These are phyloP conservation scores for Drosophila persimilis DNA, from an alignment of 1,140 invertebrate species.

Conservation along the genomic window DNA sequence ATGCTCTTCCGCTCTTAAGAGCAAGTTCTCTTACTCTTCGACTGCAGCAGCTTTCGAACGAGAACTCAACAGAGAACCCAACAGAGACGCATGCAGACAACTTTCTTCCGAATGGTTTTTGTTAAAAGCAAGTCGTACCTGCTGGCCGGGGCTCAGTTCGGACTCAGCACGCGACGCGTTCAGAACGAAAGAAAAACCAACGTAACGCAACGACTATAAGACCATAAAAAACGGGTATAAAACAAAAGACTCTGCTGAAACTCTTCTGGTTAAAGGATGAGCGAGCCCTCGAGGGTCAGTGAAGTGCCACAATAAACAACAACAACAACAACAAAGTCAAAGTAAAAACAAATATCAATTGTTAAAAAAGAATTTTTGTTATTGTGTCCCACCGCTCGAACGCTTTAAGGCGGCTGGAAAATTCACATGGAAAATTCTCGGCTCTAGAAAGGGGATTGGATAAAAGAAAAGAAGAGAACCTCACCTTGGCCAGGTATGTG, in stretches of 20 bases:
- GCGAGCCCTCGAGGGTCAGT: constrained; percentile 55
- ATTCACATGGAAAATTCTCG: constrained; percentile 21
- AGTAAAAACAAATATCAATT: constrained; percentile 35
- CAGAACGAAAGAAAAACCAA: constrained; percentile 50
- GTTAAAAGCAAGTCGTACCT: constrained; percentile 63
- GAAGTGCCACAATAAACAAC: constrained; percentile 53
- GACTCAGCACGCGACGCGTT: constrained; percentile 71
- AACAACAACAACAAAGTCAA: constrained; percentile 19
- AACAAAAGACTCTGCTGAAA: constrained; percentile 18
- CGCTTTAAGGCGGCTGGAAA: neutral
- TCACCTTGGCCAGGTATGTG: constrained; percentile 53
- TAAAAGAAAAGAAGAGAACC: constrained; percentile 14
- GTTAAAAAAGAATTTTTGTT: constrained; percentile 44
- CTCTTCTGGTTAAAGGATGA: constrained; percentile 54
- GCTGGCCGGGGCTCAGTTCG: constrained; percentile 50
- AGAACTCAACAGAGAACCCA: constrained; percentile 5
- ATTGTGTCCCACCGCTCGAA: constrained; percentile 29
- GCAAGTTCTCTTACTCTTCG: constrained; percentile 5
- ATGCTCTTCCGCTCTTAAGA: constrained; percentile 50
- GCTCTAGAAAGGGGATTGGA: constrained; percentile 44
- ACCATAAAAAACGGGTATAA: neutral
- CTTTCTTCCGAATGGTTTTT: constrained; percentile 72
- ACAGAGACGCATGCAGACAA: constrained; percentile 43
- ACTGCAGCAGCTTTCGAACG: constrained; percentile 44
- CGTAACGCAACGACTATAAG: neutral